These are phyloP conservation scores for Portunus trituberculatus DNA, from an alignment of 1,140 invertebrate genomes.

Conservation along the genomic window DNA sequence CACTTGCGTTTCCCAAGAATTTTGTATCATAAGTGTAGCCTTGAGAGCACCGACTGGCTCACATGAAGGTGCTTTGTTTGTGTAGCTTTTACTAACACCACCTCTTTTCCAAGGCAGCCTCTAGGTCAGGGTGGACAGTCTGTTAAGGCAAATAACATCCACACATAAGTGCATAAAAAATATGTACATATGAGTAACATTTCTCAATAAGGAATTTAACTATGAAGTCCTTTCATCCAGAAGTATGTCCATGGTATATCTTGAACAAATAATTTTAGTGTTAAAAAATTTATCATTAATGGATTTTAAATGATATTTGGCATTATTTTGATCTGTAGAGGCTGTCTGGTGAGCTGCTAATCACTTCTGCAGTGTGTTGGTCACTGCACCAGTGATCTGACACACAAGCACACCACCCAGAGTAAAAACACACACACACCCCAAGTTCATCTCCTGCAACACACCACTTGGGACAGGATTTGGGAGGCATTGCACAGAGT, in stretches of 20 bases:
- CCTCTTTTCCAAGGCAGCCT: not conserved
- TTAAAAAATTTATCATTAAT: too few relatives aligned
- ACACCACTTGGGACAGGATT: not conserved
- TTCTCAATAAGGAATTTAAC: too few relatives aligned
- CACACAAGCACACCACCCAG: not conserved
- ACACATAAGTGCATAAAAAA: too few relatives aligned
- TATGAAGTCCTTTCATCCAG: too few relatives aligned
- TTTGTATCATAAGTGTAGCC: not conserved
- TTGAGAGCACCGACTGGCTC: not conserved
- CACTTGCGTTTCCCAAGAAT: not conserved
- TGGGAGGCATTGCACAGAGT: not conserved
- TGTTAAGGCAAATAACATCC: not conserved
- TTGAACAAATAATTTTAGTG: too few relatives aligned
- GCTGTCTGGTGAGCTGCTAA: not conserved
- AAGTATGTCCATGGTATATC: too few relatives aligned
- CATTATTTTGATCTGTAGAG: not conserved
- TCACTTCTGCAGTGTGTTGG: not conserved
- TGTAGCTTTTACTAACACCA: not conserved
- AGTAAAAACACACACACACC: not conserved
- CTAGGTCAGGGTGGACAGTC: not conserved
- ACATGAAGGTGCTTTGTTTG: not conserved
- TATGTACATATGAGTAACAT: too few relatives aligned
- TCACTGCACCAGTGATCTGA: not conserved
- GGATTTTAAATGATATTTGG: too few relatives aligned
- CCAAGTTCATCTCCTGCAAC: not conserved